Conservation (phyloP, 2,113 vertebrate genomes). For the Lasiurus cinereus region DNA sequence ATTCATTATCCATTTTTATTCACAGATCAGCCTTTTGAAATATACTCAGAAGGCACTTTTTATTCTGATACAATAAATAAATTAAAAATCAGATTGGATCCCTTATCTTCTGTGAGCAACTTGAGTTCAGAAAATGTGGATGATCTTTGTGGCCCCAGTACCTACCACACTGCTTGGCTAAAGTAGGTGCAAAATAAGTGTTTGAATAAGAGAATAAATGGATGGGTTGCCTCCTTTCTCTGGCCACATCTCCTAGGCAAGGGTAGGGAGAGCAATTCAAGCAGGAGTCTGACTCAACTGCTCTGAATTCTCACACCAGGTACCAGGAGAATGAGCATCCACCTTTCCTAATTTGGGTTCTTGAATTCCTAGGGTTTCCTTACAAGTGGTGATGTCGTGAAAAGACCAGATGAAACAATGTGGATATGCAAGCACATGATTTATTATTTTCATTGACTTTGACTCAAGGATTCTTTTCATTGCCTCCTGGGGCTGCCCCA, state of each 20-base stretch:
- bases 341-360: neutral
- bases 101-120: neutral
- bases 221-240: neutral
- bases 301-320: neutral
- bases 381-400: neutral
- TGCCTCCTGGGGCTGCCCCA: neutral
- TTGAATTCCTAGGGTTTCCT: slow-evolving; percentile 29
- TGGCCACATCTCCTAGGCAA: neutral
- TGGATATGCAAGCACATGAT: neutral
- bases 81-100: neutral
- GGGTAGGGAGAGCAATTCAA: neutral
- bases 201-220: neutral
- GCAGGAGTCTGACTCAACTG: neutral
- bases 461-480: neutral
- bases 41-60: slow-evolving; percentile 9
- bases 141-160: neutral
- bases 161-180: neutral
- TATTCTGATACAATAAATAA: slow-evolving; percentile 44
- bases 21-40: neutral
- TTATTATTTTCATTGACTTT: slow-evolving; percentile 32
- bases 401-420: neutral
- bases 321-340: neutral
- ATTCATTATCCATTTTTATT: slow-evolving; percentile 45
- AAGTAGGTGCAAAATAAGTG: neutral
- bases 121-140: neutral